Evolutionary conservation across 2,113 vertebrate species (phyloP), one percentile per base, ranked within the genome.

Genomic region (Serinus canaria): DNA sequence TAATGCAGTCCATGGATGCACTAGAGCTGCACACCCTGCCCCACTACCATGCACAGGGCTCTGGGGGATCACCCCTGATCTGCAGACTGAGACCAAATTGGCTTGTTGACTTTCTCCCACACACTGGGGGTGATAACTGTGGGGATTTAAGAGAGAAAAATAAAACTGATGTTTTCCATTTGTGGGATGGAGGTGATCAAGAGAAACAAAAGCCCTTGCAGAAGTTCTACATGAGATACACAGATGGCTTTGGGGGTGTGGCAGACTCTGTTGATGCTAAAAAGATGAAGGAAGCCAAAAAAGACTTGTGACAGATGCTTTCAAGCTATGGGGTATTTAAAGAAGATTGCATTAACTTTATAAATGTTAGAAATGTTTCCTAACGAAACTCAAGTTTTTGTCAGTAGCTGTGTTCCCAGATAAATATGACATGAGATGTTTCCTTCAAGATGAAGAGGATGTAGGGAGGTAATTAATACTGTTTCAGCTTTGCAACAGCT

Each of bases 181-280:
- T 99, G 95, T 98, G 98, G 98, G 98, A 98, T 74, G 99, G 99
- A 24, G 98, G 99, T n/a, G 99, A 99, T 78, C 99, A 99, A 97
- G 98, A 98, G 97, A 99, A 99, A 95, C 97, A 99, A 60, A 98
- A 99, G 64, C 98, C 98, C 10, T 97, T 99, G 74, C 99, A 98
- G 98, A 99, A 99, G 86, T 99, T 98, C 4, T 99, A 98, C 86
- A 98, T 97, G 6, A 98, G 99, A 27, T 98, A 98, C 96, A 98
- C 98, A 50, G 99, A 99, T 89, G 99, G 98, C 93, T 99, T 99
- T 66, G 97, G 99, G 52, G 99, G 99, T 67, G 99, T 99, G 92
- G 99, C 99, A 97, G 99, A 99, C 98, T 99, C 99, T 18, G 98
- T 99, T 95, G 98, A 99, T 69, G 94, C 95, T 1, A 98, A 99